These are phyloP conservation scores for Cliona cf. orientalis DNA, from an alignment of 37 sponge, comb jelly and placozoan genomes.

Conservation along the genomic window DNA sequence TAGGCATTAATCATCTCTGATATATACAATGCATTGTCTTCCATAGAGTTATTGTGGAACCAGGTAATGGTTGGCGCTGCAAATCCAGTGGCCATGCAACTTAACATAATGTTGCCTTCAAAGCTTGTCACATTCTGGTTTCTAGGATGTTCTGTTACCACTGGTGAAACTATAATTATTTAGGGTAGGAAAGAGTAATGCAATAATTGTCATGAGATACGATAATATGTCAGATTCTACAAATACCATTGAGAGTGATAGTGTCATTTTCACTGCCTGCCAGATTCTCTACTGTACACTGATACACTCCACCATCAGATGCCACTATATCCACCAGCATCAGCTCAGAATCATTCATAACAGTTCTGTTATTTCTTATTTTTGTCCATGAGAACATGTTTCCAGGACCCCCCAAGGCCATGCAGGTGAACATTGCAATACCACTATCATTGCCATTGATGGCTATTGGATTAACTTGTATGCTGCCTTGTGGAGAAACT, in stretches of 20 bases:
- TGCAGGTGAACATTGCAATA: slow-evolving; percentile 38
- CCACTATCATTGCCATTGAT: neutral
- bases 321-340: neutral
- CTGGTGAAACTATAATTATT: no score
- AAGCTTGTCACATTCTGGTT: no score
- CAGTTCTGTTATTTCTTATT: neutral
- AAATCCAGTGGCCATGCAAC: slow-evolving; percentile 57
- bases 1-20: neutral
- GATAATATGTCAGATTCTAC: no score
- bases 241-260: neutral
- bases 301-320: slow-evolving; percentile 10
- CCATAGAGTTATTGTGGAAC: slow-evolving; percentile 48
- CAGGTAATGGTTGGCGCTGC: slow-evolving; percentile 49
- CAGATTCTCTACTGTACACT: slow-evolving; percentile 15
- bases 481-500: slow-evolving; percentile 44
- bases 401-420: slow-evolving; percentile 63
- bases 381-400: slow-evolving; percentile 60
- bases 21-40: no score
- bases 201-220: no score
- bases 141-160: no score
- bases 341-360: neutral
- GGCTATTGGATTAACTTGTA: neutral
- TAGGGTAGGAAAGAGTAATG: no score
- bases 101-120: no score
- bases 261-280: slow-evolving; percentile 21